phyloP scores from a whole-genome alignment of 2,113 vertebrate species.

The Aptenodytes forsteri region DNA sequence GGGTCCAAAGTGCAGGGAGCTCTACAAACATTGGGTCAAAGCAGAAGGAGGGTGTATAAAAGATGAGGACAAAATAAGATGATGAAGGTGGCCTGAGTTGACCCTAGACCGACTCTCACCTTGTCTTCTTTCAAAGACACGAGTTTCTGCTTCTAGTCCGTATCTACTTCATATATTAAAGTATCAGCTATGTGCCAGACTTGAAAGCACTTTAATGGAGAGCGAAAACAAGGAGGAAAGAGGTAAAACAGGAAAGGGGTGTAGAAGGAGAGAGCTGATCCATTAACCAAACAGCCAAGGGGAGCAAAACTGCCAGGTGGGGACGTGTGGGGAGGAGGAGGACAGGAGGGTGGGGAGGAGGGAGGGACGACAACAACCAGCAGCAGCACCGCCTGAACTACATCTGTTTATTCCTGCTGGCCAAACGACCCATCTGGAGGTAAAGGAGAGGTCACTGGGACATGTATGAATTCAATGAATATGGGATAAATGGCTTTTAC shows the following conservation, averaged over 20 bases:
- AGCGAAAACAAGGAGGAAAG: not conserved
- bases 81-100: not conserved
- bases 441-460: not conserved
- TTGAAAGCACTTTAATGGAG: not conserved
- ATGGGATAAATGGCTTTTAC: not conserved
- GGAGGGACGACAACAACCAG: not conserved
- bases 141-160: not conserved
- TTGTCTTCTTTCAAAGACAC: not conserved
- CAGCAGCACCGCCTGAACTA: not conserved
- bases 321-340: fast-evolving
- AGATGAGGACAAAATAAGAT: not conserved
- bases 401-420: not conserved
- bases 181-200: not conserved
- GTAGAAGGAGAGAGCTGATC: not conserved
- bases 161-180: not conserved
- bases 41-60: not conserved
- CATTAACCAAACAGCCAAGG: not conserved
- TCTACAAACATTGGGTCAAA: not conserved
- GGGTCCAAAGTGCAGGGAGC: not conserved
- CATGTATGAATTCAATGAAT: not conserved
- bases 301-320: not conserved
- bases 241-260: not conserved
- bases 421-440: not conserved
- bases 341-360: not conserved
- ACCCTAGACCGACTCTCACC: not conserved